A percentile compares a stretch with the other conserved stretches of the same genome.
Conservation (phyloP, 2,113 vertebrate genomes). For the Daboia siamensis region DNA sequence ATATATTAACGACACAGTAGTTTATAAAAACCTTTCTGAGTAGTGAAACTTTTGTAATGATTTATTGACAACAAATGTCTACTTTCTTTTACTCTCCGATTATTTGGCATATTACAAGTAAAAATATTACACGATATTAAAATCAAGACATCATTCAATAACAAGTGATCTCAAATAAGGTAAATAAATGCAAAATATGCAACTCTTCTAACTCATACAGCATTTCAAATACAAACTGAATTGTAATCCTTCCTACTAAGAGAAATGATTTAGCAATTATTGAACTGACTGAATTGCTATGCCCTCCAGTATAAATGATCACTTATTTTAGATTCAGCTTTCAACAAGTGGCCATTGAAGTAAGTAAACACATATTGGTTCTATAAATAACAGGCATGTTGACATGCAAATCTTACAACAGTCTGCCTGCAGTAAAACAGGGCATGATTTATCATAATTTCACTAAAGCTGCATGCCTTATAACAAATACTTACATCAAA, state of each 20-base stretch:
- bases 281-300: constrained; percentile 15
- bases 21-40: constrained; percentile 57
- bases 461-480: constrained; percentile 11
- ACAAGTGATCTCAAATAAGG: constrained; percentile 45
- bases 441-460: constrained; percentile 21
- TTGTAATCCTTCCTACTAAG: constrained; percentile 33
- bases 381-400: neutral
- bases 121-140: constrained; percentile 63
- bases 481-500: constrained; percentile 8
- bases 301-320: neutral
- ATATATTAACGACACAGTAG: neutral
- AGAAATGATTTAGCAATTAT: neutral
- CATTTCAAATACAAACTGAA: constrained; percentile 6
- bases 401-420: constrained; percentile 9
- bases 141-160: constrained; percentile 56
- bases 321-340: constrained; percentile 19
- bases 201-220: constrained; percentile 22
- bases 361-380: constrained; percentile 29
- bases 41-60: constrained; percentile 51
- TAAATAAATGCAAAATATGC: constrained; percentile 34
- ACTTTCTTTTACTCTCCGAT: constrained; percentile 65
- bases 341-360: constrained; percentile 40
- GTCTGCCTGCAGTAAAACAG: neutral
- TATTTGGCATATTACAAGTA: constrained; percentile 57
- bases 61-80: constrained; percentile 57